Evolutionary conservation across 2,797 vertebrate species (phyloP).

Genomic region (Enteromius fasciolatus): DNA sequence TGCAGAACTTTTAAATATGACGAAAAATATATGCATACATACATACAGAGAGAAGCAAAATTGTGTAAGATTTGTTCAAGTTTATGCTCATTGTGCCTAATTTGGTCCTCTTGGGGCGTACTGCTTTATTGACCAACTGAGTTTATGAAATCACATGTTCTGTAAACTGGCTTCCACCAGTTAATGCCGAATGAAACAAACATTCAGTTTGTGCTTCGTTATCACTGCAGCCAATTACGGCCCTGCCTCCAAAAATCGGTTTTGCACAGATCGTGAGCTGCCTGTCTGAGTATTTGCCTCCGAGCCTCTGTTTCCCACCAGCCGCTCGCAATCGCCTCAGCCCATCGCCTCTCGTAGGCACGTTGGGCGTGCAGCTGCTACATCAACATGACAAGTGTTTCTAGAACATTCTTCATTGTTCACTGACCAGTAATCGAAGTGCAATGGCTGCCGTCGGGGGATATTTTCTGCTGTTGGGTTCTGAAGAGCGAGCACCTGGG

Average conservation of each 20-base stretch:
- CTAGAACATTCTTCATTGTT: conserved; percentile 76
- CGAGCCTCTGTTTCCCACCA: conserved; percentile 28
- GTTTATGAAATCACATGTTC: conserved; percentile 15
- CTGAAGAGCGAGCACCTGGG: conserved; percentile 45
- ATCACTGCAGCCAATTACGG: conserved; percentile 18
- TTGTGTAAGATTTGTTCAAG: neutral
- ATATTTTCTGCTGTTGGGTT: conserved; percentile 69
- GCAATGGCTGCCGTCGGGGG: conserved; percentile 74
- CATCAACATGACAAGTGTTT: conserved; percentile 76
- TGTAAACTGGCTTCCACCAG: conserved; percentile 23
- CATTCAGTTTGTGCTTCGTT: conserved; percentile 35
- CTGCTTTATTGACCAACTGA: conserved; percentile 6
- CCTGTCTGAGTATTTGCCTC: conserved; percentile 38
- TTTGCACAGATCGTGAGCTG: conserved; percentile 28
- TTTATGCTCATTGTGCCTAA: neutral
- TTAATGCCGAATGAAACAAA: conserved; percentile 26
- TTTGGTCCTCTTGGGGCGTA: neutral
- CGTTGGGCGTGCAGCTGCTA: conserved; percentile 71
- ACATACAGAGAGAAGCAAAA: neutral
- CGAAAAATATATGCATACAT: neutral
- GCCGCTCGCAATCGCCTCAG: conserved; percentile 17
- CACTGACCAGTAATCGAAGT: conserved; percentile 75
- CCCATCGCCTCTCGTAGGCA: conserved; percentile 23
- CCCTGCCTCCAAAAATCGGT: conserved; percentile 23
- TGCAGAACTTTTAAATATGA: neutral